These are phyloP conservation scores for Imbricaverruca yamaguchii DNA, from an alignment of 2,888 invertebrate genomes.

Conservation along the genomic window DNA sequence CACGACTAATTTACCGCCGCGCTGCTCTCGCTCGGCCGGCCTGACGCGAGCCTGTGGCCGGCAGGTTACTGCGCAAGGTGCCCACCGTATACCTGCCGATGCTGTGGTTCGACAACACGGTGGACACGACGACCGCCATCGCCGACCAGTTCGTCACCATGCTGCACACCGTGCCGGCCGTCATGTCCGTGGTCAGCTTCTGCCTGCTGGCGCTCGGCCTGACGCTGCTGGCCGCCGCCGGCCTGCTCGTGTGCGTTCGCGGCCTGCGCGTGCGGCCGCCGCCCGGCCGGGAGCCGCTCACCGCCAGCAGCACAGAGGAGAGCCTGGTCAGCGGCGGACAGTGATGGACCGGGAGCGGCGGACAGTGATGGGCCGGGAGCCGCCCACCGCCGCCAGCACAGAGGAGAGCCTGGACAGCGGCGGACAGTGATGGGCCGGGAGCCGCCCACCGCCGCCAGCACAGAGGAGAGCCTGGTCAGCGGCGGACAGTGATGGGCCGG, in stretches of 20 bases:
- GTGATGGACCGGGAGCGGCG: no score
- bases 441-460: background rate
- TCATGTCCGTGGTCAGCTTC: slow-evolving; percentile 28
- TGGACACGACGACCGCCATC: slow-evolving; percentile 8
- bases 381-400: background rate
- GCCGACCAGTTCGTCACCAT: slow-evolving; percentile 11
- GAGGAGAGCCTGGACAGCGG: background rate
- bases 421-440: no score
- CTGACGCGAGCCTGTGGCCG: no score
- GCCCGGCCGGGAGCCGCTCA: slow-evolving; percentile 1
- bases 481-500: no score
- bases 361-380: background rate
- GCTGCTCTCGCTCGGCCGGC: no score
- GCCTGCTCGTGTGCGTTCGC: background rate
- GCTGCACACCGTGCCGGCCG: slow-evolving; percentile 21
- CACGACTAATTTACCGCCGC: no score
- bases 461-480: background rate
- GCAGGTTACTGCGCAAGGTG: slow-evolving; percentile 27
- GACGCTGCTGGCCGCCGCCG: background rate
- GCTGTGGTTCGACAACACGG: slow-evolving; percentile 31
- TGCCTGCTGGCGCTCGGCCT: slow-evolving; percentile 1
- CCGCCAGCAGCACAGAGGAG: background rate
- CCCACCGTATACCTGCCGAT: slow-evolving; percentile 29
- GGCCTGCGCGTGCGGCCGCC: background rate
- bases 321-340: background rate